Conservation (phyloP, 2,113 vertebrate genomes). For the Lagenorhynchus albirostris region DNA sequence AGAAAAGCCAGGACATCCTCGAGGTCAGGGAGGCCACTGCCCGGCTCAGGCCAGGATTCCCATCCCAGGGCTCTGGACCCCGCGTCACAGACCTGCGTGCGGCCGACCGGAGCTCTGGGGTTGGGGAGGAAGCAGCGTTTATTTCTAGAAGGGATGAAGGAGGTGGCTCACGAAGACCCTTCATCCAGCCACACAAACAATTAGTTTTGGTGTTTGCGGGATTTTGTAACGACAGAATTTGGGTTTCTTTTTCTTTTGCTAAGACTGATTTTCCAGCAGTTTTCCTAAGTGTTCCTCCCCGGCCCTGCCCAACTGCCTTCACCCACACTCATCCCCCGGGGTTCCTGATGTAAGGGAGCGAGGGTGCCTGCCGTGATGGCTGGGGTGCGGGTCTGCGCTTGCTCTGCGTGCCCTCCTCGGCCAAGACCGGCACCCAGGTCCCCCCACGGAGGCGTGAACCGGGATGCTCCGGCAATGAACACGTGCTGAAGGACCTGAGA, state of each 20-base stretch:
- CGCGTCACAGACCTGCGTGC: rapidly evolving
- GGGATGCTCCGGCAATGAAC: too few species aligned
- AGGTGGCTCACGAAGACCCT: rapidly evolving
- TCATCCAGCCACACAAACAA: rapidly evolving
- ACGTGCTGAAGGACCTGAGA: neutral
- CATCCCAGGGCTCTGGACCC: neutral
- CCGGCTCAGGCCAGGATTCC: too few species aligned
- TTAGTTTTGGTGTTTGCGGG: neutral
- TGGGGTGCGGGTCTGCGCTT: neutral
- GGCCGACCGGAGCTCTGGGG: rapidly evolving
- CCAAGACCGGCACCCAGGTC: rapidly evolving
- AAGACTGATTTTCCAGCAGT: neutral
- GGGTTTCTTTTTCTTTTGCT: neutral
- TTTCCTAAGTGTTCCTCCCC: rapidly evolving
- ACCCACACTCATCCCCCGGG: rapidly evolving
- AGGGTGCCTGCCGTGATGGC: rapidly evolving
- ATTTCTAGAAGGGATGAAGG: neutral
- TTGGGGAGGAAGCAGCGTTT: neutral
- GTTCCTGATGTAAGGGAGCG: rapidly evolving
- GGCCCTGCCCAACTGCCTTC: neutral
- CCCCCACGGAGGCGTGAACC: rapidly evolving
- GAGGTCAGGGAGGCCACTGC: neutral
- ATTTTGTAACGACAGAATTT: neutral
- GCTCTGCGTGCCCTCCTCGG: neutral
- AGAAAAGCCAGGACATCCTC: rapidly evolving